Evolutionary conservation across 2,888 invertebrate species (phyloP).

Genomic region (Lapara coniferarum): DNA sequence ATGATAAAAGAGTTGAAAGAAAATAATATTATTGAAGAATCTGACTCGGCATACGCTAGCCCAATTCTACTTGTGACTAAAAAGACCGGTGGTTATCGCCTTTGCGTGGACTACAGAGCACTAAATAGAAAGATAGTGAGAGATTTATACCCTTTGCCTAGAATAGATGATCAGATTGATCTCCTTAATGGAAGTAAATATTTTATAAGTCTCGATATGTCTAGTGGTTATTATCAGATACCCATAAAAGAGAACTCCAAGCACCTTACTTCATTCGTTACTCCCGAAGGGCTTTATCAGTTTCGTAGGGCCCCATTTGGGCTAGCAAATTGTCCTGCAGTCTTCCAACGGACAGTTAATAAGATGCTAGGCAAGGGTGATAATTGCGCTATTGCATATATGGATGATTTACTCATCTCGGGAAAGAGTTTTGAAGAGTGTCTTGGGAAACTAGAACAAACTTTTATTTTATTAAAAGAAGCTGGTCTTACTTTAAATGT

Average conservation of each 20-base stretch:
- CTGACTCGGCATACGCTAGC: slow-evolving; percentile 36
- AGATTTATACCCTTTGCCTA: neutral
- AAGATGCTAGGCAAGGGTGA: neutral
- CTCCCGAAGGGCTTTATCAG: neutral
- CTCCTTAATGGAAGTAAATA: neutral
- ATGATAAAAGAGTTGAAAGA: slow-evolving; percentile 22
- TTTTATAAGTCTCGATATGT: neutral
- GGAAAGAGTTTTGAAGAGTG: no score
- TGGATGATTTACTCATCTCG: neutral
- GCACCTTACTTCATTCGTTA: neutral
- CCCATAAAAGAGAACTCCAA: neutral
- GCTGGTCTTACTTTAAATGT: neutral
- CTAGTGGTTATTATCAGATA: neutral
- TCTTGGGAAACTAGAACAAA: neutral
- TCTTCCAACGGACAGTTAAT: neutral
- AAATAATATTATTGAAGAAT: slow-evolving; percentile 32
- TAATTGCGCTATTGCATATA: neutral
- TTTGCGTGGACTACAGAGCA: slow-evolving; percentile 2
- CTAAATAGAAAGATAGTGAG: neutral
- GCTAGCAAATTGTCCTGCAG: neutral
- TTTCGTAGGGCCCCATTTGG: neutral
- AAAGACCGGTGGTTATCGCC: slow-evolving; percentile 2
- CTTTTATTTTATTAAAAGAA: neutral
- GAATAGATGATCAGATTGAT: neutral
- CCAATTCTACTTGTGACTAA: neutral